Evolutionary conservation across 2,888 invertebrate genomes (phyloP).

Genomic region (Trissonchulus latispiculum): DNA sequence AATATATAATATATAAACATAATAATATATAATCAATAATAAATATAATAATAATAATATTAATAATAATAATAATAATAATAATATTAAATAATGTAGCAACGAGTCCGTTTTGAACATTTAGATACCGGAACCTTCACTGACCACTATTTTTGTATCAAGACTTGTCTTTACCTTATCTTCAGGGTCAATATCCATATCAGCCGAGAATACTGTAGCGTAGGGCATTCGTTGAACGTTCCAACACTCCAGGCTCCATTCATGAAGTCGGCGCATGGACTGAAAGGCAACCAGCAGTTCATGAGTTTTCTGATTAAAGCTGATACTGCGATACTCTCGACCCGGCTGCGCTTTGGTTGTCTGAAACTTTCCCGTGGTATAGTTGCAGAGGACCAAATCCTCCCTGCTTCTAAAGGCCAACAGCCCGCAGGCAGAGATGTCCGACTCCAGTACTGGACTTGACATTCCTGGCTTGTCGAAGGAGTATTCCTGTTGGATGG

Average conservation of each 20-base stretch:
- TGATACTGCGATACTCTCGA: background rate
- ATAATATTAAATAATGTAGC: too few relatives aligned
- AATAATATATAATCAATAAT: too few relatives aligned
- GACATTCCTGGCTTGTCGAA: too few relatives aligned
- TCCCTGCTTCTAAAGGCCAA: background rate
- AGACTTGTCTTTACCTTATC: slow-evolving; percentile 20
- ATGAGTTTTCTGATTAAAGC: background rate
- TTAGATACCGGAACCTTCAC: too few relatives aligned
- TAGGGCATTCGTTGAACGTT: background rate
- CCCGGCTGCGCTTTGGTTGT: background rate
- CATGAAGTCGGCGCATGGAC: slow-evolving; percentile 20
- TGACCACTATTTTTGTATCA: too few relatives aligned
- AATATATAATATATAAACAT: too few relatives aligned
- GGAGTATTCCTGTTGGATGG: too few relatives aligned
- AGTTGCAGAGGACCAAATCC: slow-evolving; percentile 11
- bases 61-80: too few relatives aligned
- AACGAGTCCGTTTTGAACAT: too few relatives aligned
- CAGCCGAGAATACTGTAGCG: slow-evolving; percentile 6
- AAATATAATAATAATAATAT: too few relatives aligned
- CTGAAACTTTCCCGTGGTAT: background rate
- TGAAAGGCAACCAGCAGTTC: slow-evolving; percentile 19
- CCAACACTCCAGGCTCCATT: slow-evolving; percentile 19
- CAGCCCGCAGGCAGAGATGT: background rate
- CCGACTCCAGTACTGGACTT: slow-evolving; percentile 9
- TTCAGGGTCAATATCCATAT: slow-evolving; percentile 23